phyloP scores from a whole-genome alignment of 2,113 vertebrate species.

The Arvicanthis niloticus region DNA sequence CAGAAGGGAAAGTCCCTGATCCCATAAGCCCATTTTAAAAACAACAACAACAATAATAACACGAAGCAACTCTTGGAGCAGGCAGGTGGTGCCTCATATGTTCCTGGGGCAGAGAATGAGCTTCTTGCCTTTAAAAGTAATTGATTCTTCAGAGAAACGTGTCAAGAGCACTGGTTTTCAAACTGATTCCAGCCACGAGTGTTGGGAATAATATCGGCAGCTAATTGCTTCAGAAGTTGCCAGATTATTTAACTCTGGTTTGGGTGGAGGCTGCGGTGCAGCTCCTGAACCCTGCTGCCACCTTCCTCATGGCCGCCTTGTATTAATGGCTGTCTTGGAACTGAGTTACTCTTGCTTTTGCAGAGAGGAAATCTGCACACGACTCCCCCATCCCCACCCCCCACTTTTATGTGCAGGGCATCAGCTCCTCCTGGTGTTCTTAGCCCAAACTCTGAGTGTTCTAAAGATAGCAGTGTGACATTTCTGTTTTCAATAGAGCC shows the following conservation, averaged over 20 bases:
- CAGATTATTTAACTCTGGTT: conserved; percentile 73
- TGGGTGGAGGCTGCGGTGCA: conserved; percentile 23
- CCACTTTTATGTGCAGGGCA: not conserved
- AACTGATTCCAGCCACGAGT: conserved; percentile 49
- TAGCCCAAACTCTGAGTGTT: conserved; percentile 78
- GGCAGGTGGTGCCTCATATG: conserved; percentile 66
- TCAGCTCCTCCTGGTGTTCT: conserved; percentile 76
- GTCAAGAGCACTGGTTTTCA: conserved; percentile 75
- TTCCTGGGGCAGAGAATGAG: conserved; percentile 57
- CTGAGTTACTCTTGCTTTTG: conserved; percentile 35
- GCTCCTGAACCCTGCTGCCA: not conserved
- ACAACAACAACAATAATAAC: not conserved
- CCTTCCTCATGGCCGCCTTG: not conserved
- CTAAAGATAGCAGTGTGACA: conserved; percentile 84
- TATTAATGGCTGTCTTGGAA: conserved; percentile 72
- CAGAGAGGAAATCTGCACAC: conserved; percentile 76
- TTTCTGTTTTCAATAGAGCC: conserved; percentile 85
- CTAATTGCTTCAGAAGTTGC: conserved; percentile 81
- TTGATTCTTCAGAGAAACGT: conserved; percentile 75
- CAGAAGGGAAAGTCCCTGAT: not conserved
- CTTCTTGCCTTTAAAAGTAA: conserved; percentile 73
- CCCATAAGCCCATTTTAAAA: conserved; percentile 41
- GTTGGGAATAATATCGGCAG: conserved; percentile 29
- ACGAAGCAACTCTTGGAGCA: not conserved
- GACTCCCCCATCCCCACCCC: not conserved